Conservation (phyloP, 2,113 vertebrate species). For the Shinisaurus crocodilurus region DNA sequence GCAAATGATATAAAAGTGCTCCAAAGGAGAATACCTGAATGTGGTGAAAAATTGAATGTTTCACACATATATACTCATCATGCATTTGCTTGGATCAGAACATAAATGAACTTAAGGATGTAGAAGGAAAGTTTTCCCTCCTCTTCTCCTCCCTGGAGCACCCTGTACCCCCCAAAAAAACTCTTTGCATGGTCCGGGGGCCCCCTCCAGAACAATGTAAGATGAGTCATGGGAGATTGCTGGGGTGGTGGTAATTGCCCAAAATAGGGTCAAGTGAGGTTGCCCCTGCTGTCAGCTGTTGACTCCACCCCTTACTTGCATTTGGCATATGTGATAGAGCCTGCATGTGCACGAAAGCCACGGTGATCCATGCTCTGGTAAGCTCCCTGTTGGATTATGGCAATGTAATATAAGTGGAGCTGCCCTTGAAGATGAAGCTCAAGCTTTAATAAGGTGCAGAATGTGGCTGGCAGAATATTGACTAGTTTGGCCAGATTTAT, state of each 20-base stretch:
- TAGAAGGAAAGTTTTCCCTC: too few species aligned
- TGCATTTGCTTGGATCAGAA: neutral
- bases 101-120: neutral
- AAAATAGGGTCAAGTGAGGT: neutral
- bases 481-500: too few species aligned
- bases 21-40: neutral
- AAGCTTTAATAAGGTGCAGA: too few species aligned
- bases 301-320: neutral
- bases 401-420: too few species aligned
- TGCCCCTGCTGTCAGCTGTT: neutral
- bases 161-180: too few species aligned
- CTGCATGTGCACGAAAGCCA: neutral
- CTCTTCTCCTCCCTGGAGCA: too few species aligned
- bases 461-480: too few species aligned
- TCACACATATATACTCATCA: neutral
- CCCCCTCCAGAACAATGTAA: neutral
- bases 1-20: neutral
- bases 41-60: neutral
- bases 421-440: too few species aligned
- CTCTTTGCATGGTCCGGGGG: too few species aligned
- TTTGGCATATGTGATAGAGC: neutral
- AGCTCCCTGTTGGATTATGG: too few species aligned
- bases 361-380: too few species aligned
- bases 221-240: neutral
- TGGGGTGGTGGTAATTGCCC: neutral